phyloP scores from a whole-genome alignment of 2,113 vertebrate species.

The Formicarius rufipectus region DNA sequence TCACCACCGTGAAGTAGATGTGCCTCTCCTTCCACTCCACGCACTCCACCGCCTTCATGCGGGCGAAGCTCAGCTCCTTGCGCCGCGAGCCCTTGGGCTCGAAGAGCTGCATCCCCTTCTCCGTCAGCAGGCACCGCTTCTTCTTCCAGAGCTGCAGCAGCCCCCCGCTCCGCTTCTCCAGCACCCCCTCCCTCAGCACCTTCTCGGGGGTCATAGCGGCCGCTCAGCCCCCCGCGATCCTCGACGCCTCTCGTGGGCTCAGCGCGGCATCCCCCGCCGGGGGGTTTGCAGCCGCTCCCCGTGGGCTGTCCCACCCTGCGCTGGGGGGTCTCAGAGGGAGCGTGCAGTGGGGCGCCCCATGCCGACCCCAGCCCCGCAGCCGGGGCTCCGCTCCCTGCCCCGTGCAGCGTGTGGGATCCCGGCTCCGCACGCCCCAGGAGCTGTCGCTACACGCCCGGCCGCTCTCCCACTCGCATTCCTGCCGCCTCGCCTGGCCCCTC shows the following conservation, averaged over 20 bases:
- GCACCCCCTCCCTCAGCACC: slow-evolving; percentile 84
- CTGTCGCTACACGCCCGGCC: slow-evolving; percentile 83
- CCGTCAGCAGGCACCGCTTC: slow-evolving; percentile 89
- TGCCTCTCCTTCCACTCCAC: slow-evolving; percentile 90
- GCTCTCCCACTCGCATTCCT: slow-evolving; percentile 74
- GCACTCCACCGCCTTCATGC: slow-evolving; percentile 90
- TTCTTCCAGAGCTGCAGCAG: slow-evolving; percentile 94
- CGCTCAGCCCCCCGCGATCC: neutral
- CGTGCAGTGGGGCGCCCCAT: neutral
- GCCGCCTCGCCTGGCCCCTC: slow-evolving; percentile 67
- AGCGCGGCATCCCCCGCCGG: neutral
- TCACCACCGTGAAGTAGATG: slow-evolving; percentile 93
- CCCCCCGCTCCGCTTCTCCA: slow-evolving; percentile 94
- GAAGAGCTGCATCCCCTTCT: slow-evolving; percentile 85
- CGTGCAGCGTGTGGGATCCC: slow-evolving; percentile 40
- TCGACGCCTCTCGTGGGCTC: neutral
- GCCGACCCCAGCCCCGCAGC: neutral
- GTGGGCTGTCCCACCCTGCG: too few relatives aligned
- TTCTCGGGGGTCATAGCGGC: slow-evolving; percentile 75
- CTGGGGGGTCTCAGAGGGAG: neutral
- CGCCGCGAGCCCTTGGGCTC: slow-evolving; percentile 75
- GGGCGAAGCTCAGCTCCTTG: slow-evolving; percentile 89
- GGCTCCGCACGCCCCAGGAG: slow-evolving; percentile 65
- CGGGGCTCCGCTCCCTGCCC: neutral
- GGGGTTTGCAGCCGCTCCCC: neutral